Evolutionary conservation across 2,888 invertebrate genomes (phyloP).

Genomic region (Cerceris ruficornis): DNA sequence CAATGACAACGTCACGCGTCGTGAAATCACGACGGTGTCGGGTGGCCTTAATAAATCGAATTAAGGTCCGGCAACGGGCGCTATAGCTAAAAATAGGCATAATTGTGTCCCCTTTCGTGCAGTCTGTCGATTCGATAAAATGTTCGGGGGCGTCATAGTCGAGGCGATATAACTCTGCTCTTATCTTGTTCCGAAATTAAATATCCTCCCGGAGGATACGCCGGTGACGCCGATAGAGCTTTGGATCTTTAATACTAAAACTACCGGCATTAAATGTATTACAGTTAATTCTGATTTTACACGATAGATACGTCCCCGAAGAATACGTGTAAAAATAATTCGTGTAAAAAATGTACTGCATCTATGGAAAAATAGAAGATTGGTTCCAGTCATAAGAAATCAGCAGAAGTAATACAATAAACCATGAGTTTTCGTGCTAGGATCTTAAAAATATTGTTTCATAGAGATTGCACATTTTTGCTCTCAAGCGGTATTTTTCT

Average conservation of each 20-base stretch:
- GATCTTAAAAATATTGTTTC: too few species aligned
- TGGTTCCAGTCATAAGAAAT: too few species aligned
- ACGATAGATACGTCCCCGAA: too few species aligned
- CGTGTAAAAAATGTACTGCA: too few species aligned
- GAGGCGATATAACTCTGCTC: constrained; percentile 13
- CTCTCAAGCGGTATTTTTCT: too few species aligned
- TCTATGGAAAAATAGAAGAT: too few species aligned
- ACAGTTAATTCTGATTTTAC: too few species aligned
- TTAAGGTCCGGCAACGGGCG: constrained; percentile 50
- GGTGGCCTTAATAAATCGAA: constrained; percentile 59
- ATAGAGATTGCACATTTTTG: too few species aligned
- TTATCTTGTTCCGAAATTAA: constrained; percentile 3
- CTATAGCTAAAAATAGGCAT: constrained; percentile 60
- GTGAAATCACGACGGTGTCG: constrained; percentile 31
- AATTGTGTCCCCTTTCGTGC: constrained; percentile 41
- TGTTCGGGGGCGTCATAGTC: constrained; percentile 5
- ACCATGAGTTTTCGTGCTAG: too few species aligned
- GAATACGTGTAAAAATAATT: too few species aligned
- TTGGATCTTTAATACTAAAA: not conserved
- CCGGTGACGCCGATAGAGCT: not conserved
- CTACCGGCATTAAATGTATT: too few species aligned
- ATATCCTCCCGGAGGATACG: not conserved
- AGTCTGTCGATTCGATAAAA: constrained; percentile 44
- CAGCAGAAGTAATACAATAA: too few species aligned
- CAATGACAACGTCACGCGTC: constrained; percentile 45